A percentile compares a stretch with the other conserved stretches of the same genome.
These are phyloP conservation scores for Sycophaga agraensis DNA, from an alignment of 1,140 invertebrate species.

Conservation along the genomic window DNA sequence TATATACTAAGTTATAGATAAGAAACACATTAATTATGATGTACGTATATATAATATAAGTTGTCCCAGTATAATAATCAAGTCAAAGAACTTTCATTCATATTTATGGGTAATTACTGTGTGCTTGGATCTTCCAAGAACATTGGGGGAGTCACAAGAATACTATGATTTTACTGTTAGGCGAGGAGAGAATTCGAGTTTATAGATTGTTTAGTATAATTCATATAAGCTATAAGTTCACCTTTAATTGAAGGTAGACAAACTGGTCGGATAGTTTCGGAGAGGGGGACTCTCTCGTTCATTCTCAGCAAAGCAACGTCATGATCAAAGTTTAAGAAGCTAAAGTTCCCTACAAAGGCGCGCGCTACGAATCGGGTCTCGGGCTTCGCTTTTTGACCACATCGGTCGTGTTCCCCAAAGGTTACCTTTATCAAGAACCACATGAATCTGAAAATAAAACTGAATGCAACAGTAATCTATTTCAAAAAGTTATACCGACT, in stretches of 20 bases:
- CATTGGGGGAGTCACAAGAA: no score
- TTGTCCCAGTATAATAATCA: no score
- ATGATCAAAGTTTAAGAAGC: slow-evolving; percentile 80
- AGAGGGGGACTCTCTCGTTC: slow-evolving; percentile 74
- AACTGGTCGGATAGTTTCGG: slow-evolving; percentile 73
- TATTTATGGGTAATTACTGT: no score
- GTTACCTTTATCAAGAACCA: slow-evolving; percentile 89
- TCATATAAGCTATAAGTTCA: slow-evolving; percentile 41
- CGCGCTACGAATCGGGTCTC: slow-evolving; percentile 76
- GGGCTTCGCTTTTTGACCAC: slow-evolving; percentile 64
- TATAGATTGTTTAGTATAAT: no score
- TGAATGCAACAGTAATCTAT: neutral
- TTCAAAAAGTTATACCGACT: no score
- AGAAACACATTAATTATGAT: no score
- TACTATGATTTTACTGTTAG: neutral
- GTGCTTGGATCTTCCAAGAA: no score
- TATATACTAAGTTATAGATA: no score
- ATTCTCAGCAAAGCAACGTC: slow-evolving; percentile 80
- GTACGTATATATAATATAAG: no score
- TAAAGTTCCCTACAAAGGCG: slow-evolving; percentile 75
- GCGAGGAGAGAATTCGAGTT: no score
- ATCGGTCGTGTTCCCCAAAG: slow-evolving; percentile 81
- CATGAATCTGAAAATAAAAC: slow-evolving; percentile 64
- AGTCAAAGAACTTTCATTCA: no score
- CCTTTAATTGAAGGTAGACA: slow-evolving; percentile 72